Conservation (phyloP, 1,140 invertebrate species). For the Nasonia longicornis region DNA sequence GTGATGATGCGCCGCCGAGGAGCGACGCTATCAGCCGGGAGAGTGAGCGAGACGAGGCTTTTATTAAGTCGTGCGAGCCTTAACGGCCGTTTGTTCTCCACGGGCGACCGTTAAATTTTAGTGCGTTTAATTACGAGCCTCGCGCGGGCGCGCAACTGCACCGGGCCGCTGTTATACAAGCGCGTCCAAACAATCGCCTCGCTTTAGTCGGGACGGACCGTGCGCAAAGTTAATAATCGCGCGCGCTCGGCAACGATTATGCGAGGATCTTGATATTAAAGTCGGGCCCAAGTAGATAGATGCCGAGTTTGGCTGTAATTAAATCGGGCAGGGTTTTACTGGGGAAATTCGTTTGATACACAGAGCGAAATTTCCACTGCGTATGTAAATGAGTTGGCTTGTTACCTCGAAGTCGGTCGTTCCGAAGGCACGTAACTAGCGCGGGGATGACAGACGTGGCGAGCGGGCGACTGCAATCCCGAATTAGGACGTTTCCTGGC, state of each 20-base stretch:
- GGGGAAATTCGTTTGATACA: background rate
- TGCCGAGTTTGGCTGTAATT: background rate
- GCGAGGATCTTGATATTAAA: too few relatives aligned
- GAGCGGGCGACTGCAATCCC: slow-evolving; percentile 57
- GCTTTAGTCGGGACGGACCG: background rate
- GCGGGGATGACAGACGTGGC: slow-evolving; percentile 62
- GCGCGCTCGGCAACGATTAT: too few relatives aligned
- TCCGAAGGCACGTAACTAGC: slow-evolving; percentile 54
- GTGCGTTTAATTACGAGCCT: slow-evolving; percentile 60
- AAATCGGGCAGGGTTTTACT: background rate
- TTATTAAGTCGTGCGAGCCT: slow-evolving; percentile 56
- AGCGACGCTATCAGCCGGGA: background rate
- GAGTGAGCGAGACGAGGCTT: slow-evolving; percentile 48
- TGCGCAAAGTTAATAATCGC: background rate
- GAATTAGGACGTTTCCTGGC: slow-evolving; percentile 56
- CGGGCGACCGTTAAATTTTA: slow-evolving; percentile 58
- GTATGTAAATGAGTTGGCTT: slow-evolving; percentile 30
- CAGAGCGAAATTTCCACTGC: background rate
- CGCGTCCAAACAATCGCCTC: background rate
- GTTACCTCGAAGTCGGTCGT: slow-evolving; percentile 61
- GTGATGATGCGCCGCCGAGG: slow-evolving; percentile 47
- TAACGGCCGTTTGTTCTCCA: slow-evolving; percentile 50
- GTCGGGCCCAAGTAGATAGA: too few relatives aligned
- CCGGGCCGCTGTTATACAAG: too few relatives aligned
- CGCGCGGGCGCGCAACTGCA: too few relatives aligned